Percentiles rank a stretch among this genome's conserved stretches.
Conservation (phyloP, 1,140 invertebrate genomes). For the Micrasema longulum region DNA sequence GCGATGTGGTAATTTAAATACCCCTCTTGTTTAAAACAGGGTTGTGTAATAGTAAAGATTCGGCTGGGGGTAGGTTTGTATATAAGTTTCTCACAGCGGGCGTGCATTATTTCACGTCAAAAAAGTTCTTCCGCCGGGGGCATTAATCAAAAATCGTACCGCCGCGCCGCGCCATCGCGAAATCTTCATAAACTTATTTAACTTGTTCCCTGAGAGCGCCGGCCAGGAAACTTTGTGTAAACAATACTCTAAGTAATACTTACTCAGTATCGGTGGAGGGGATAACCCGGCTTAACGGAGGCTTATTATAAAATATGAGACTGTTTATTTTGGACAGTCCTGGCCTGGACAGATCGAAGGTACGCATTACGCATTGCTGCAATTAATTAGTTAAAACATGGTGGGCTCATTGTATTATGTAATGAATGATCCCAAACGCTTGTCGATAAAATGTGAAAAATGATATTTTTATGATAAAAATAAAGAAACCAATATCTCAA, state of each 20-base stretch:
- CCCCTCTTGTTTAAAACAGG: no score
- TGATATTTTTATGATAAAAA: no score
- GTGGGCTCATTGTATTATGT: no score
- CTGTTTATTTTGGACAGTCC: no score
- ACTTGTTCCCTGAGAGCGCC: conserved; percentile 29
- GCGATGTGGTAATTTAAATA: no score
- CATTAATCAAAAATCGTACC: conserved; percentile 52
- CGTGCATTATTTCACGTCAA: conserved; percentile 51
- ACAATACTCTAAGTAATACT: conserved; percentile 9
- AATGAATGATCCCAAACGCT: no score
- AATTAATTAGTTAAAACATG: no score
- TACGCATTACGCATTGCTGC: no score
- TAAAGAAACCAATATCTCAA: no score
- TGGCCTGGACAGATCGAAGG: no score
- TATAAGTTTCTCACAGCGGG: conserved; percentile 8
- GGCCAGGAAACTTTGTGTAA: conserved; percentile 16
- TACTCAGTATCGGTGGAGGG: neutral
- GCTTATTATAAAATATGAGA: neutral
- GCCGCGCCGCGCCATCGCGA: conserved; percentile 22
- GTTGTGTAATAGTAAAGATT: neutral
- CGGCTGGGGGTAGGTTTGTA: conserved; percentile 7
- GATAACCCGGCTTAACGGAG: neutral
- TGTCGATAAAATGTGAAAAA: no score
- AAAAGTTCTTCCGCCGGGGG: conserved; percentile 47
- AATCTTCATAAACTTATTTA: conserved; percentile 52